Evolutionary conservation across 1,140 invertebrate genomes (phyloP), one percentile per base, ranked within the genome.

Genomic region (Calosoma granatense): DNA sequence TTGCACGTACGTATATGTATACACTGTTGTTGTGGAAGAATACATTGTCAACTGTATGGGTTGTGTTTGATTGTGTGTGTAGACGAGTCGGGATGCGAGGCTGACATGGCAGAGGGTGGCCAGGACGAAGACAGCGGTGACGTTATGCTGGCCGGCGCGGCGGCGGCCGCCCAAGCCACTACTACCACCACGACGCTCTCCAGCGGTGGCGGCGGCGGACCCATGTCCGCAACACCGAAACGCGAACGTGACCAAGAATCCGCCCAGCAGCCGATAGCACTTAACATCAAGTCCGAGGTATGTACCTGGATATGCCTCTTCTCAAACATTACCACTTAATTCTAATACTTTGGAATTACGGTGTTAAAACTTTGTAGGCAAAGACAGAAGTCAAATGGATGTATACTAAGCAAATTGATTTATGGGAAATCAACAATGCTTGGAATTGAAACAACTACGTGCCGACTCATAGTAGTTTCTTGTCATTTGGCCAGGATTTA

Each of bases 11-110:
- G n/a, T n/a, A n/a, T n/a, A n/a, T n/a, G n/a, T n/a, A n/a, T n/a
- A n/a, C n/a, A n/a, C n/a, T n/a, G n/a, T n/a, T 36, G 26, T 36
- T 6, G n/a, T 36, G 26, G 6, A 36, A 9, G 26, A 36, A n/a
- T n/a, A n/a, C 26, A 36, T 36, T 36, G 26, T 36, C 26, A n/a
- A 6, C 6, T 36, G 26, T 36, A 6, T 36, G 26, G 6, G 26
- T 36, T 61, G 63, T 74, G n/a, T n/a, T n/a, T n/a, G n/a, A n/a
- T n/a, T n/a, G n/a, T n/a, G n/a, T n/a, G n/a, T 72, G 1, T 73
- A 81, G 78, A 80, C 78, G 78, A 81, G 73, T 81, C 79, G 78
- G 79, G 78, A 81, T 81, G 78, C 78, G 79, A 80, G 79, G 78
- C 78, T 81, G 79, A 81, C 76, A 81, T 81, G 79, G 72, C 78